These are phyloP conservation scores for Diprion similis DNA, from an alignment of 1,140 invertebrate species.

Conservation along the genomic window DNA sequence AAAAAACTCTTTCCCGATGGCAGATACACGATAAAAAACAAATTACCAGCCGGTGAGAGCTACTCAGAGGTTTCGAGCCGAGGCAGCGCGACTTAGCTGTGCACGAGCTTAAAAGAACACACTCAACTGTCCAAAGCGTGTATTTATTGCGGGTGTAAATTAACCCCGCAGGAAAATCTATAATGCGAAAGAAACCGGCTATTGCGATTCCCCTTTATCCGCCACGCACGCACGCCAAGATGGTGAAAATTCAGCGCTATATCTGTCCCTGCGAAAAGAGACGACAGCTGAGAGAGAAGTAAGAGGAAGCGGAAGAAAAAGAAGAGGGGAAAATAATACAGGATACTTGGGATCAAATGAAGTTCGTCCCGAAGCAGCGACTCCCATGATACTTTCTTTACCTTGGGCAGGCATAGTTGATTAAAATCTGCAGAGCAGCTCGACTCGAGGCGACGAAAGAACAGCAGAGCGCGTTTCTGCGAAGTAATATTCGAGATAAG, in stretches of 20 bases:
- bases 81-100: conserved; percentile 18
- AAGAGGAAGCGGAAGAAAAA: too few species aligned
- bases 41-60: conserved; percentile 43
- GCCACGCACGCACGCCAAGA: too few species aligned
- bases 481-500: background rate
- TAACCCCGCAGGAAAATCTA: background rate
- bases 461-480: background rate
- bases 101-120: background rate
- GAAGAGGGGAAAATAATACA: too few species aligned
- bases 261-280: too few species aligned
- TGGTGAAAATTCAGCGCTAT: too few species aligned
- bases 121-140: background rate
- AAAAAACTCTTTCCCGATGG: conserved; percentile 47
- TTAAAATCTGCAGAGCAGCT: background rate
- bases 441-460: background rate
- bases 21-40: conserved; percentile 47
- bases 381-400: background rate
- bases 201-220: too few species aligned
- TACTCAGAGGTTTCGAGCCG: conserved; percentile 28
- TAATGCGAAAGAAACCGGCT: too few species aligned
- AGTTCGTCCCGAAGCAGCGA: too few species aligned
- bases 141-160: conserved; percentile 1
- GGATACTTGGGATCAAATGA: too few species aligned
- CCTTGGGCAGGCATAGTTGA: background rate
- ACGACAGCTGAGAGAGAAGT: too few species aligned